These are phyloP conservation scores for Hydrochoerus hydrochaeris DNA, from an alignment of 2,113 vertebrate genomes.

Conservation along the genomic window DNA sequence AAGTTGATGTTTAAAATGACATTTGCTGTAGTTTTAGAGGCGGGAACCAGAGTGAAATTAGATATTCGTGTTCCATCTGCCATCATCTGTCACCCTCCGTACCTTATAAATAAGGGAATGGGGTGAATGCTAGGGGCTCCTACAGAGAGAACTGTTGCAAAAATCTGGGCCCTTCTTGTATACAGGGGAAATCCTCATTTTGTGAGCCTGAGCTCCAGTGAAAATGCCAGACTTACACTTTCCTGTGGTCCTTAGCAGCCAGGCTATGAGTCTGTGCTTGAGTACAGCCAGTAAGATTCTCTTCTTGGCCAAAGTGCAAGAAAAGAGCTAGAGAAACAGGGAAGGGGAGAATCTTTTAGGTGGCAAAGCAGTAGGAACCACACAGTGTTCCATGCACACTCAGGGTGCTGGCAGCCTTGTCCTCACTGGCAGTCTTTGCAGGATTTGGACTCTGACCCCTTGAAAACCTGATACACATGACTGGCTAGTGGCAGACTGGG, in stretches of 20 bases:
- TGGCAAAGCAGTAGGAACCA: neutral
- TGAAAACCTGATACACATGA: neutral
- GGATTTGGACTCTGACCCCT: neutral
- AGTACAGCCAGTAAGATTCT: neutral
- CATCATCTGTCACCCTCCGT: neutral
- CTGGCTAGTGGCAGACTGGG: neutral
- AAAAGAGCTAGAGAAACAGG: neutral
- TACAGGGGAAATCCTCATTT: neutral
- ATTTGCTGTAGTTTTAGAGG: neutral
- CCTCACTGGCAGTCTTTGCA: neutral
- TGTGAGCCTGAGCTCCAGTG: neutral
- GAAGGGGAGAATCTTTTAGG: neutral
- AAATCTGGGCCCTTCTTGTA: neutral
- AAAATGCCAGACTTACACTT: neutral
- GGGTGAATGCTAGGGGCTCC: neutral
- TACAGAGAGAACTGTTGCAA: too few relatives aligned
- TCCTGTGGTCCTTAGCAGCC: neutral
- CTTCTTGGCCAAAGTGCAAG: neutral
- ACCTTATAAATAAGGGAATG: neutral
- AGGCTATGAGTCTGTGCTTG: neutral
- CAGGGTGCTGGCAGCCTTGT: neutral
- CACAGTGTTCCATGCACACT: neutral
- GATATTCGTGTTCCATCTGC: neutral
- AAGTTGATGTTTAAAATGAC: neutral
- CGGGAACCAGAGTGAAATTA: neutral